These are phyloP conservation scores for Cydia fagiglandana DNA, from an alignment of 1,140 invertebrate species.

Conservation along the genomic window DNA sequence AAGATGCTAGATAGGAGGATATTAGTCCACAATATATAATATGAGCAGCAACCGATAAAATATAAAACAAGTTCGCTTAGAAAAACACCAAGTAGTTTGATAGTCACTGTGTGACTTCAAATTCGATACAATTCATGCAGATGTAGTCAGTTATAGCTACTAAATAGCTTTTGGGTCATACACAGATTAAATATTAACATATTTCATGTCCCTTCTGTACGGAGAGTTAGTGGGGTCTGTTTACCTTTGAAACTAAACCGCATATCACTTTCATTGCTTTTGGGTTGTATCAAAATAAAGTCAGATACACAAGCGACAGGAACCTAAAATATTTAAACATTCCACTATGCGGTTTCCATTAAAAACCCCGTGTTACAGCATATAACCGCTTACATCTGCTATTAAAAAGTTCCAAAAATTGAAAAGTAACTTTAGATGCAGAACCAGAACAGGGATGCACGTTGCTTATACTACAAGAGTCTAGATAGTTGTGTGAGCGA, in stretches of 20 bases:
- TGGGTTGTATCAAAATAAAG: not conserved
- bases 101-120: not conserved
- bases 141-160: slow-evolving; percentile 16
- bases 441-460: slow-evolving; percentile 27
- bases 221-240: not conserved
- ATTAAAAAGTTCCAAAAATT: not conserved
- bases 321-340: not conserved
- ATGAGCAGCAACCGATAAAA: slow-evolving; percentile 2
- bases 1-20: not conserved
- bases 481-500: slow-evolving; percentile 42
- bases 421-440: slow-evolving; percentile 28
- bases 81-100: not conserved
- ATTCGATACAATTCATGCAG: slow-evolving; percentile 6
- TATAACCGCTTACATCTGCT: slow-evolving; percentile 27
- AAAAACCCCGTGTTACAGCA: not conserved
- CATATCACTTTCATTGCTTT: not conserved
- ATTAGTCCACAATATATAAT: slow-evolving; percentile 8
- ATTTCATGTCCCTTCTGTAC: not conserved
- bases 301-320: not conserved
- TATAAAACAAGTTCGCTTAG: slow-evolving; percentile 9
- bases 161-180: not conserved
- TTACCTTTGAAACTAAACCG: not conserved
- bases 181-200: slow-evolving; percentile 8
- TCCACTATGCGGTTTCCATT: not conserved
- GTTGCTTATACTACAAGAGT: slow-evolving; percentile 19